phyloP scores from a whole-genome alignment of 2,888 invertebrate species.

The Platerodrilus igneus region DNA sequence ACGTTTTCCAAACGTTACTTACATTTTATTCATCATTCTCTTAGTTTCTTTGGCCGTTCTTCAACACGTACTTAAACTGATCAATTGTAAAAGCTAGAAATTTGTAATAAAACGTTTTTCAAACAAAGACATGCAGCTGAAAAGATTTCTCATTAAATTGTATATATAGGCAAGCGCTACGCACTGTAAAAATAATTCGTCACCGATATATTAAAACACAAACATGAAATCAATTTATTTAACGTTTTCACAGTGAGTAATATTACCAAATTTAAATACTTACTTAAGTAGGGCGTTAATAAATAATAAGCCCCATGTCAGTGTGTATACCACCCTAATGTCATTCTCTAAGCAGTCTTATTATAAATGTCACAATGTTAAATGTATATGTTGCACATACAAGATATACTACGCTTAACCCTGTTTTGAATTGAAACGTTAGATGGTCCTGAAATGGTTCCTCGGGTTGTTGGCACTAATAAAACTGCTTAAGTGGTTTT shows the following conservation, averaged over 20 bases:
- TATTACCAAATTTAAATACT: slow-evolving; percentile 46
- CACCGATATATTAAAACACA: too few species aligned
- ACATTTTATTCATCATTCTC: too few species aligned
- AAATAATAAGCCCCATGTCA: slow-evolving; percentile 36
- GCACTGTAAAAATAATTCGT: too few species aligned
- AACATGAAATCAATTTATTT: slow-evolving; percentile 46
- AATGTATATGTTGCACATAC: too few species aligned
- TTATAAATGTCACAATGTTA: slow-evolving; percentile 33
- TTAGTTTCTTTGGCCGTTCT: too few species aligned
- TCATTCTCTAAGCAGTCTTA: slow-evolving; percentile 46
- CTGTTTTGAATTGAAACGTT: slow-evolving; percentile 43
- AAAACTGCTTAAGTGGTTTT: slow-evolving; percentile 20
- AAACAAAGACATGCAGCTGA: too few species aligned
- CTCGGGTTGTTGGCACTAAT: slow-evolving; percentile 19
- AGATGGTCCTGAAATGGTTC: slow-evolving; percentile 37
- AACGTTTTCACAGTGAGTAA: slow-evolving; percentile 48
- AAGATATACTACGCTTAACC: slow-evolving; percentile 44
- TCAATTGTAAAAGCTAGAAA: too few species aligned
- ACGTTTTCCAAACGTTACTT: too few species aligned
- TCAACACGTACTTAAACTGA: too few species aligned
- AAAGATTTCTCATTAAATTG: too few species aligned
- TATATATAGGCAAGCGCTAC: too few species aligned
- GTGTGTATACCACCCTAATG: slow-evolving; percentile 44
- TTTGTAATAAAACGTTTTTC: too few species aligned
- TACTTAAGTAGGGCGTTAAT: slow-evolving; percentile 49